Percentiles rank a stretch among this genome's conserved stretches.
These are phyloP conservation scores for Gadopsis marmoratus DNA, from an alignment of 2,797 vertebrate species.

Conservation along the genomic window DNA sequence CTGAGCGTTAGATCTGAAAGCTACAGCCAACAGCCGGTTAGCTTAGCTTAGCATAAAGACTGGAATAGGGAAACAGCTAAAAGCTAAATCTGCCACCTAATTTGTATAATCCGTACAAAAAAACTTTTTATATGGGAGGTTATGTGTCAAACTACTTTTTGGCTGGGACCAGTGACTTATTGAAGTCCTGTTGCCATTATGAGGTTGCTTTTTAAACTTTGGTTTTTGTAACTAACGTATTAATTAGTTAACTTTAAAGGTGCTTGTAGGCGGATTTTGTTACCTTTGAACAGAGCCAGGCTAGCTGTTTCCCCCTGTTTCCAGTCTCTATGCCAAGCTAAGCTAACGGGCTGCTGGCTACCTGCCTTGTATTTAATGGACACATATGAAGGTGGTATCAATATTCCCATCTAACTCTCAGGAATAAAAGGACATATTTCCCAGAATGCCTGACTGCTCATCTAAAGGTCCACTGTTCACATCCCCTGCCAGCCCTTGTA, in stretches of 20 bases:
- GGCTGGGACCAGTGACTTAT: not conserved
- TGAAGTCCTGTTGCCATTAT: not conserved
- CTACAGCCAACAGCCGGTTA: not conserved
- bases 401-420: not conserved
- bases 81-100: not conserved
- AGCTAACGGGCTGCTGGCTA: not conserved
- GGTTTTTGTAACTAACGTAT: not conserved
- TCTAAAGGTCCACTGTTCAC: not conserved
- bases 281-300: not conserved
- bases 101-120: not conserved
- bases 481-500: not conserved
- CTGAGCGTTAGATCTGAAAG: not conserved
- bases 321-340: not conserved
- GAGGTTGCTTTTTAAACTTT: not conserved
- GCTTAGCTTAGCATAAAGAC: constrained; percentile 2
- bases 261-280: not conserved
- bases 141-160: not conserved
- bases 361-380: not conserved
- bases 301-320: not conserved
- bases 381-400: not conserved
- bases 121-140: not conserved
- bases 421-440: not conserved
- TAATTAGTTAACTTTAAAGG: not conserved
- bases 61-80: not conserved
- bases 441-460: not conserved